These are phyloP conservation scores for Calliphora vicina DNA, from an alignment of 1,140 invertebrate genomes.

Conservation along the genomic window DNA sequence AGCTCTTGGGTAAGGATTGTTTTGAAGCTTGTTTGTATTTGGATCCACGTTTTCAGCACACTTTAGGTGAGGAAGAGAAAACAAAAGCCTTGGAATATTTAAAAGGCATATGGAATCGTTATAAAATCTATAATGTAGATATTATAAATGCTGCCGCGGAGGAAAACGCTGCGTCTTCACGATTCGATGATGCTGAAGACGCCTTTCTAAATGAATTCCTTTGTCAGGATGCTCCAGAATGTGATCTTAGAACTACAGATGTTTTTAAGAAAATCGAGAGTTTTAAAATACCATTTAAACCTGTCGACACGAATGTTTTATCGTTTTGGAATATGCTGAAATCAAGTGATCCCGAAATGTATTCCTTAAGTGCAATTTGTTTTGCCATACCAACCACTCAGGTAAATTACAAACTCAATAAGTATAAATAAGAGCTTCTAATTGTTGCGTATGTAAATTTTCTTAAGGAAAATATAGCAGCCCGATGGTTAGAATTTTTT, in stretches of 20 bases:
- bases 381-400: constrained; percentile 19
- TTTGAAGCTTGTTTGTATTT: neutral
- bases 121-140: neutral
- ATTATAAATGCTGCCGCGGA: neutral
- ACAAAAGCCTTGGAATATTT: neutral
- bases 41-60: constrained; percentile 20
- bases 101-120: neutral
- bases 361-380: neutral
- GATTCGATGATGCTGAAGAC: neutral
- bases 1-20: neutral
- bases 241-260: neutral
- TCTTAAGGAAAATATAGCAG: too few relatives aligned
- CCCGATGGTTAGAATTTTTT: too few relatives aligned
- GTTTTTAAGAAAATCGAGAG: neutral
- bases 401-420: too few relatives aligned
- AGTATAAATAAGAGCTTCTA: too few relatives aligned
- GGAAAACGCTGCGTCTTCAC: too few relatives aligned
- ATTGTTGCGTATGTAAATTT: too few relatives aligned
- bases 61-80: neutral
- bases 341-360: constrained; percentile 1
- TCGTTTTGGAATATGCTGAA: neutral
- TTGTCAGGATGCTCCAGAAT: neutral
- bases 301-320: constrained; percentile 3
- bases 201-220: neutral
- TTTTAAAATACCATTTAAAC: constrained; percentile 9